A percentile compares a stretch with the other conserved stretches of the same genome.
Evolutionary conservation across 92 coral and sea anemone genomes (phyloP).

Genomic region (Siderastrea radians): DNA sequence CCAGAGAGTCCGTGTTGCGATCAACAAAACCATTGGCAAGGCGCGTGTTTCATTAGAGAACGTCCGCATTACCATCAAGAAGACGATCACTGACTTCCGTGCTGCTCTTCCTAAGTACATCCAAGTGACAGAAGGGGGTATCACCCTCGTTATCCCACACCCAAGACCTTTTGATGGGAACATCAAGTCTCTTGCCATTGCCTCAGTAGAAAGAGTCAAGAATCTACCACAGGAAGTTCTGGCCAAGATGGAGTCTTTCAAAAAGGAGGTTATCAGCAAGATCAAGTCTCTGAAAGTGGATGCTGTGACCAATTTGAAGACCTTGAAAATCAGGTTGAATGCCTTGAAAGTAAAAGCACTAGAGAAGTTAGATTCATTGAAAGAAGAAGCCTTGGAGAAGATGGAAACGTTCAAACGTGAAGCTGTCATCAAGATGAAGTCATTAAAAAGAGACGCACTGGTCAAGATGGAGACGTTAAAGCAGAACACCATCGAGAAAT

Average conservation of each 20-base stretch:
- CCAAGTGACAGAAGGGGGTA: conserved; percentile 72
- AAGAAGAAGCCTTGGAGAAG: conserved; percentile 46
- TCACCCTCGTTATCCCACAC: conserved; percentile 78
- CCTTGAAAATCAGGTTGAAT: conserved; percentile 54
- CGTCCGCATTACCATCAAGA: not conserved
- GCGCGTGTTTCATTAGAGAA: not conserved
- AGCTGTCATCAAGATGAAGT: conserved; percentile 65
- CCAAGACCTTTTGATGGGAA: conserved; percentile 62
- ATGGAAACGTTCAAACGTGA: conserved; percentile 58
- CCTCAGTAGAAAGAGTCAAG: conserved; percentile 67
- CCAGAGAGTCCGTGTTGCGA: conserved; percentile 25
- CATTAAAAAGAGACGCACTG: conserved; percentile 41
- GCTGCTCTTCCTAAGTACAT: conserved; percentile 72
- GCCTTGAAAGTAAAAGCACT: conserved; percentile 49
- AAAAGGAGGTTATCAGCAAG: conserved; percentile 44
- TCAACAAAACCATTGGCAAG: conserved; percentile 6
- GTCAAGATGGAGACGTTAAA: not conserved
- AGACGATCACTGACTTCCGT: conserved; percentile 48
- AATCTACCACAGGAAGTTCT: conserved; percentile 48
- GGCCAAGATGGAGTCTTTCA: conserved; percentile 59
- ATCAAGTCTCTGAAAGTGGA: conserved; percentile 56
- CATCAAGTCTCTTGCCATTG: conserved; percentile 61
- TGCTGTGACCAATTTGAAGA: conserved; percentile 62
- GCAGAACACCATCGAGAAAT: conserved; percentile 45
- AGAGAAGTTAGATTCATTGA: conserved; percentile 49